Percentiles rank a stretch among this genome's conserved stretches.
phyloP scores from a whole-genome alignment of 1,140 invertebrate species.

The Drosophila nigromelanica region DNA sequence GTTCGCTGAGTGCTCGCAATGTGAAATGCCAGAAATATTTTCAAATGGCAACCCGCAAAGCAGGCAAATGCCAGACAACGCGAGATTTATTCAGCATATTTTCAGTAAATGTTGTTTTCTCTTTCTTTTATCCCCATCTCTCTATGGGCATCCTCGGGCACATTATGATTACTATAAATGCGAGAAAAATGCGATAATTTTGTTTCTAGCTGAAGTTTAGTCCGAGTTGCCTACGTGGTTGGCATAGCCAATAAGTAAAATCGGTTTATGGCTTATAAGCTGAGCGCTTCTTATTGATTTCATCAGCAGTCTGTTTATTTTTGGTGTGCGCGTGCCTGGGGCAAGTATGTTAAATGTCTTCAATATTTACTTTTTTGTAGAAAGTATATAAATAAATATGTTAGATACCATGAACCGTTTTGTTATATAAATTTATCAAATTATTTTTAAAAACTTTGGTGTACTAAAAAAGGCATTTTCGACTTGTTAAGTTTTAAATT shows the following conservation, averaged over 20 bases:
- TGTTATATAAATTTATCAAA: neutral
- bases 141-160: constrained; percentile 10
- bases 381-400: constrained; percentile 3
- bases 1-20: constrained; percentile 24
- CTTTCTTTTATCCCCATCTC: neutral
- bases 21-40: constrained; percentile 62
- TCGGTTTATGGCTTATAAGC: constrained; percentile 21
- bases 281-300: constrained; percentile 58
- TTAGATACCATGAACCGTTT: neutral
- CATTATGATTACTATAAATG: constrained; percentile 65
- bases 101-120: constrained; percentile 1
- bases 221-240: constrained; percentile 42
- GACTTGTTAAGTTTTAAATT: no score
- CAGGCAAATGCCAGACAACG: constrained; percentile 9
- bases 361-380: constrained; percentile 23
- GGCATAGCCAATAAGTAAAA: constrained; percentile 45
- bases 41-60: constrained; percentile 9
- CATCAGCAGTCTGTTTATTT: constrained; percentile 7
- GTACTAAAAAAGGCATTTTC: neutral
- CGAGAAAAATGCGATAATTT: constrained; percentile 66
- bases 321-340: neutral
- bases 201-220: constrained; percentile 61
- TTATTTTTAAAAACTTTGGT: neutral
- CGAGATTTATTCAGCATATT: constrained; percentile 22
- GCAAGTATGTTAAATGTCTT: constrained; percentile 18